Evolutionary conservation across 2,113 vertebrate species (phyloP), one percentile per base, ranked within the genome.

Genomic region (Phalacrocorax aristotelis): DNA sequence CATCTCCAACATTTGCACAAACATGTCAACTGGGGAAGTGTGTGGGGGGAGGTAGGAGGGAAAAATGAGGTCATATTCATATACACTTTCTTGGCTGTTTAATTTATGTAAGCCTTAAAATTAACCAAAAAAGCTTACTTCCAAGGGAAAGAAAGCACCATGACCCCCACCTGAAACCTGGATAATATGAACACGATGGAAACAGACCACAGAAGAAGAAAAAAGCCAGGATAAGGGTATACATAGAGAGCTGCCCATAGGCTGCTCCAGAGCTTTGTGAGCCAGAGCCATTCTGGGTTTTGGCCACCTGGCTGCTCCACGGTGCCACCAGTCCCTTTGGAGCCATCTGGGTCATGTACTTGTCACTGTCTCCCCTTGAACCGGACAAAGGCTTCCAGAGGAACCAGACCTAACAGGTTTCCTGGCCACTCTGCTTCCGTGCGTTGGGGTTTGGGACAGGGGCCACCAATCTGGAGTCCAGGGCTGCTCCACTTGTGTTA

Each of bases 1-100:
- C 94, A 82, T 96, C 96, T 94, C 94, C 95, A 96, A 89, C 96
- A 95, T 96, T 97, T 97, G 95, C 95, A 97, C 95, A 96, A 91
- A 95, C 93, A 97, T 96, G 89, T 93, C 97, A 97, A 75, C 94
- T 86, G 55, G 95, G 94, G 97, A 97, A 96, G 96, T 95, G 97
- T 97, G 96, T 96, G 90, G 97, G 96, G 96, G 85, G 94, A 97
- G 90, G 97, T 96, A 95, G 97, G 96, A 97, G 97, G 94, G 91
- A 93, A 91, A 96, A 95, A 96, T 96, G 96, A 96, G 90, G 89
- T 96, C 94, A 95, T 96, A 94, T 93, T 93, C 92, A 88, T 90
- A 93, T 86, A 94, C 91, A 71, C 71, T 95, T 96, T 97, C 95
- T 95, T 95, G 93, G 95, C 71, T 95, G 29, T 91, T 90, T 97